Conservation (phyloP, 2,888 invertebrate genomes). For the Diloba caeruleocephala region DNA sequence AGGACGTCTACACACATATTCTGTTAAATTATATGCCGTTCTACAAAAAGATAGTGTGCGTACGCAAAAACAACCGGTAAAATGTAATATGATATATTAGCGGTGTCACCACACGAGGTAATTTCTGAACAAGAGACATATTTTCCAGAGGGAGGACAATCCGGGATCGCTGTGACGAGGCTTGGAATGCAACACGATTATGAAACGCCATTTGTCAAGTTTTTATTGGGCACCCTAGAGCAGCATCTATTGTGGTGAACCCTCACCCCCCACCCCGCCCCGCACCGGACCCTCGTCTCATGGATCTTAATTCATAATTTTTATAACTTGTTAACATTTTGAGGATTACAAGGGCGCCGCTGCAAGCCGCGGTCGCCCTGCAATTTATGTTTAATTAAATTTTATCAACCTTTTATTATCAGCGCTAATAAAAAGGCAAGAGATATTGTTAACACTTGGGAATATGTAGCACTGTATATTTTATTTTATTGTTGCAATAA, state of each 20-base stretch:
- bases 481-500: too few relatives aligned
- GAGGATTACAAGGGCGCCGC: constrained; percentile 61
- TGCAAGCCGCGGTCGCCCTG: constrained; percentile 29
- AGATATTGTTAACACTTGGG: not conserved
- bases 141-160: constrained; percentile 76
- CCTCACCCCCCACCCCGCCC: constrained; percentile 54
- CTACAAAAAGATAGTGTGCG: not conserved
- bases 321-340: constrained; percentile 86
- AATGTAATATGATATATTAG: constrained; percentile 41
- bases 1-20: not conserved
- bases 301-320: constrained; percentile 86
- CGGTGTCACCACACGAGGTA: constrained; percentile 55
- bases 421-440: constrained; percentile 2
- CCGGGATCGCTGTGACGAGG: constrained; percentile 78
- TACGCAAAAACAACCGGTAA: constrained; percentile 15
- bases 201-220: constrained; percentile 89
- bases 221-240: constrained; percentile 87
- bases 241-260: constrained; percentile 77
- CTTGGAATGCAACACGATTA: constrained; percentile 86
- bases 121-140: constrained; percentile 70
- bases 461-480: not conserved
- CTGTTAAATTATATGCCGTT: not conserved
- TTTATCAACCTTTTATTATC: constrained; percentile 46
- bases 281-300: constrained; percentile 77
- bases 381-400: constrained; percentile 69